A percentile compares a stretch with the other conserved stretches of the same genome.
These are phyloP conservation scores for Crocodylus rhombifer DNA, from an alignment of 2,797 vertebrate species.

Conservation along the genomic window DNA sequence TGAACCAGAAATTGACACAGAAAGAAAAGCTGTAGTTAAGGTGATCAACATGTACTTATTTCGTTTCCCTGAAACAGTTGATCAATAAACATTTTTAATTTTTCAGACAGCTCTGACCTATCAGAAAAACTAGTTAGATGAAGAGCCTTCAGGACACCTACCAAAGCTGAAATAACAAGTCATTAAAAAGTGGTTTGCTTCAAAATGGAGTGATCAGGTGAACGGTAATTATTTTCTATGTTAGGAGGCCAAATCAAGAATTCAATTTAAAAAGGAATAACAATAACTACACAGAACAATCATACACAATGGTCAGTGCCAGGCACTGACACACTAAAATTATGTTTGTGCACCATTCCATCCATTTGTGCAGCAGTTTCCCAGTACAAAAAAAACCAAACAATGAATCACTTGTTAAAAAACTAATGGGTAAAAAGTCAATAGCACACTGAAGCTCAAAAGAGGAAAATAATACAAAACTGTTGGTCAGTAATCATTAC, in stretches of 20 bases:
- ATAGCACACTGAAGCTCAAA: background rate
- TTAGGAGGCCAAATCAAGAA: constrained; percentile 17
- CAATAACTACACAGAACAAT: background rate
- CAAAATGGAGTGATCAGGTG: constrained; percentile 36
- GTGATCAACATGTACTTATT: constrained; percentile 9
- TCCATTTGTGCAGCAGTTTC: background rate
- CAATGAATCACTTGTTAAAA: background rate
- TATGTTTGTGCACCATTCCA: background rate
- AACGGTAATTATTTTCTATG: constrained; percentile 28
- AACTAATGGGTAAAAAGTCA: background rate
- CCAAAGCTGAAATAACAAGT: background rate
- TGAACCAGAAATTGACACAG: background rate
- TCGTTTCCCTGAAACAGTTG: constrained; percentile 6
- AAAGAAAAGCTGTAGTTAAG: constrained; percentile 27
- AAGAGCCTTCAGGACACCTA: constrained; percentile 16
- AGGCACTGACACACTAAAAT: background rate
- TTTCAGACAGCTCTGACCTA: constrained; percentile 6
- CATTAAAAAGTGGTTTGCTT: background rate
- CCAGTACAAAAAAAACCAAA: background rate
- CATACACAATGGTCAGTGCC: background rate
- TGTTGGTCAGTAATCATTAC: background rate
- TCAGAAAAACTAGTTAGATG: constrained; percentile 4
- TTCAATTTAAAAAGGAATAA: constrained; percentile 19
- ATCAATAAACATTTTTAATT: constrained; percentile 27
- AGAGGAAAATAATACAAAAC: background rate